Base-by-base conservation (phyloP, 2,113 vertebrate species). In the Polypterus bichir region DNA sequence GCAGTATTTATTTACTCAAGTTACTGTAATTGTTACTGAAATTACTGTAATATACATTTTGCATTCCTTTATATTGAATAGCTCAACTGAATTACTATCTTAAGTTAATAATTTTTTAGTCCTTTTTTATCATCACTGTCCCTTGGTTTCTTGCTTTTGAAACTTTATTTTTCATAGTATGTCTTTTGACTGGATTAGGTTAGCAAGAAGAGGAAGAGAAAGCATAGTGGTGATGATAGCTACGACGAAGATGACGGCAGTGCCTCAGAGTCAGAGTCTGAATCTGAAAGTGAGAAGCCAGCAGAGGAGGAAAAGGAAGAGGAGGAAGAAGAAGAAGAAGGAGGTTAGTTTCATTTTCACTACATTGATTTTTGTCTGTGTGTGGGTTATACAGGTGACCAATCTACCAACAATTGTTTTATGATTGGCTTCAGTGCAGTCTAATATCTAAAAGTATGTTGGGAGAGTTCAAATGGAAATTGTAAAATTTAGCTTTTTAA, bases 181-280 rank as follows among this genome's bases (percentile, higher is more conserved):
- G 27, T 27, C 27, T 27, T 27, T 27, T 27, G 27, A 1, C 27
- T 27, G 27, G 27, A 27, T 27, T 73, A 88, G 89, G 66, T 76
- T 49, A 83, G 82, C 63, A 86, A 83, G 73, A 87, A 87, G 72
- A 82, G 89, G 55, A 93, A 90, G 65, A 76, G 90, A 70, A 92
- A 92, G 70, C 86, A 73, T 59, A 93, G 90, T 1, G 88, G 87
- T 0, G 90, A 91, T 8, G 78, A 79, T 64, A 80, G 81, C 68
- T 79, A 79, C 1, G 92, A 91, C 0, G 91, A 93, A 9, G 92
- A 92, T 59, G 92, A 92, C 44, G 88, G 71, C 52, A 91, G 87
- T 0, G 89, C 84, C 55, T 95, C 91, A 0, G 92, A 91, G 52
- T 90, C 88, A 0, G 92, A 93, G 46, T 89, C 88, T 0, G 86